phyloP scores from a whole-genome alignment of 2,888 invertebrate species.

The Perithous albicinctus region DNA sequence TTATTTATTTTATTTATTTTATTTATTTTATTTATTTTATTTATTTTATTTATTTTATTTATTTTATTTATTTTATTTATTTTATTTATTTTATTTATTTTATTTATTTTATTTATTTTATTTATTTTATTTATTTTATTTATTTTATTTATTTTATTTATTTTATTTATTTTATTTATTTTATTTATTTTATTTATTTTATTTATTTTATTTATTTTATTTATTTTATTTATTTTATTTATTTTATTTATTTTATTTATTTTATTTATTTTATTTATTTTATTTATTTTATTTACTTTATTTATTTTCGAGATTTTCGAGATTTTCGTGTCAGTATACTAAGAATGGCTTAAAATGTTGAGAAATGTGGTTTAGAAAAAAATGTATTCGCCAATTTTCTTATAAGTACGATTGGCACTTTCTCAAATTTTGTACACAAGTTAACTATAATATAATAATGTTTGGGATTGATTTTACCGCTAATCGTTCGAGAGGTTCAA shows the following conservation, averaged over 20 bases:
- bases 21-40: not conserved
- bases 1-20: not conserved
- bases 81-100: not conserved
- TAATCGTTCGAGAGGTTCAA: too few relatives aligned
- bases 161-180: not conserved
- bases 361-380: too few relatives aligned
- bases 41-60: not conserved
- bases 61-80: not conserved
- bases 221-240: not conserved
- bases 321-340: too few relatives aligned
- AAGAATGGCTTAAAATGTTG: too few relatives aligned
- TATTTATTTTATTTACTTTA: conserved; percentile 12
- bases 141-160: not conserved
- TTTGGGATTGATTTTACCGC: too few relatives aligned
- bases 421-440: too few relatives aligned
- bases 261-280: not conserved
- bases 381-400: too few relatives aligned
- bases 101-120: conserved; percentile 4
- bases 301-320: too few relatives aligned
- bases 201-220: not conserved
- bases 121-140: not conserved
- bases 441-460: too few relatives aligned
- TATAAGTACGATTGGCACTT: too few relatives aligned
- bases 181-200: not conserved
- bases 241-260: not conserved